Evolutionary conservation across 2,113 vertebrate species (phyloP).

Genomic region (Spea multiplicata): DNA sequence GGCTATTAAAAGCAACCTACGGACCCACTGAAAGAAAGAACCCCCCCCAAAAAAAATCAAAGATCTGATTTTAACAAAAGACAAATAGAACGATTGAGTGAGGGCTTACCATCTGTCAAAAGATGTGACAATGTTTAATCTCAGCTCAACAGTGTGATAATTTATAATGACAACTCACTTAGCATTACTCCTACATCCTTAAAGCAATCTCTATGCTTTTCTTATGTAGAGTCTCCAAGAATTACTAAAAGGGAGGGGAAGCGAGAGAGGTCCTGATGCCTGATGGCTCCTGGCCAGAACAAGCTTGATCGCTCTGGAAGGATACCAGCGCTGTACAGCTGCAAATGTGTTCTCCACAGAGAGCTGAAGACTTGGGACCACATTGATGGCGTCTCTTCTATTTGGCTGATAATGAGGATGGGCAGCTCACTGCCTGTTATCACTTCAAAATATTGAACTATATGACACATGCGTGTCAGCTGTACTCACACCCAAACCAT

Average conservation of each 20-base stretch:
- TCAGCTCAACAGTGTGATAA: not conserved
- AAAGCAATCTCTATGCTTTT: not conserved
- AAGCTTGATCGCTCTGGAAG: not conserved
- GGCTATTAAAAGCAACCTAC: too few species aligned
- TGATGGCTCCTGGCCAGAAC: slow-evolving; percentile 16
- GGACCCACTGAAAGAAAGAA: too few species aligned
- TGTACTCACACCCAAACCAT: slow-evolving; percentile 7
- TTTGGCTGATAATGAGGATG: slow-evolving; percentile 32
- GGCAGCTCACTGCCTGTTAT: slow-evolving; percentile 9
- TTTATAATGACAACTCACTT: not conserved
- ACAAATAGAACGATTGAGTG: not conserved
- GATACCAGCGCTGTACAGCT: slow-evolving; percentile 42
- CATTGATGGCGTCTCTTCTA: slow-evolving; percentile 40
- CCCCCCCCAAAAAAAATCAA: not conserved
- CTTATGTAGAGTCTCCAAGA: slow-evolving; percentile 18
- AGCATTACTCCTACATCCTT: not conserved
- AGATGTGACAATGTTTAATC: not conserved
- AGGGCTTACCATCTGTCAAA: not conserved
- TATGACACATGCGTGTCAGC: slow-evolving; percentile 27
- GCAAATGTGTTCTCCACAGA: slow-evolving; percentile 17
- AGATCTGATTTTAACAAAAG: not conserved
- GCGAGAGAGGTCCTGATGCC: slow-evolving; percentile 6
- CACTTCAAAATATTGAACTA: slow-evolving; percentile 6
- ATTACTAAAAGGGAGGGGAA: slow-evolving; percentile 30
- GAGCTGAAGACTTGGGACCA: slow-evolving; percentile 7